A percentile compares a stretch with the other conserved stretches of the same genome.
Conservation (phyloP, 2,888 invertebrate species). For the Sphecodes monilicornis region DNA sequence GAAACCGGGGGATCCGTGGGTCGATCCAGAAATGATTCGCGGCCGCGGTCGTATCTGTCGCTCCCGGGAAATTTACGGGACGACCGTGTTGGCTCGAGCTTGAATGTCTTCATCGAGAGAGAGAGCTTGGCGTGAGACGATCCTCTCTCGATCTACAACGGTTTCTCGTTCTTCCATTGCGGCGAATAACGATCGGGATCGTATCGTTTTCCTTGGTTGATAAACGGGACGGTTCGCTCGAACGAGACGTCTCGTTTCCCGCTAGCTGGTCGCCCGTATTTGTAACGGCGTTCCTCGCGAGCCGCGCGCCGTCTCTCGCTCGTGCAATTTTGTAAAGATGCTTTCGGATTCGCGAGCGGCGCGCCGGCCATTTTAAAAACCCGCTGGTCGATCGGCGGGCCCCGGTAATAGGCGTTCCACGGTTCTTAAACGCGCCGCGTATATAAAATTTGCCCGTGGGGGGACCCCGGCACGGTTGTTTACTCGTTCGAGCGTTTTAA, state of each 20-base stretch:
- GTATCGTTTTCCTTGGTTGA: constrained; percentile 43
- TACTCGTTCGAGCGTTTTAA: constrained; percentile 61
- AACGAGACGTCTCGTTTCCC: not conserved
- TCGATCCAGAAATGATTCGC: constrained; percentile 76
- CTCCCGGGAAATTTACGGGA: constrained; percentile 76
- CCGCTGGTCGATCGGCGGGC: not conserved
- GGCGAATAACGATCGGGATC: constrained; percentile 51
- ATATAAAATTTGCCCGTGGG: constrained; percentile 19
- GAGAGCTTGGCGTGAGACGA: constrained; percentile 44
- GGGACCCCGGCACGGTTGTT: constrained; percentile 49
- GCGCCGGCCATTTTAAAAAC: not conserved
- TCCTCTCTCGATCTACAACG: constrained; percentile 51
- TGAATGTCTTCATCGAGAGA: constrained; percentile 75
- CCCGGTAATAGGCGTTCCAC: not conserved
- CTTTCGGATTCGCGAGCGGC: not conserved
- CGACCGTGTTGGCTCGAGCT: constrained; percentile 70
- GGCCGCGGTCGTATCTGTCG: constrained; percentile 77
- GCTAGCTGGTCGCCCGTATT: constrained; percentile 23
- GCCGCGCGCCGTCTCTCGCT: constrained; percentile 37
- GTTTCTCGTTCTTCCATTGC: constrained; percentile 41
- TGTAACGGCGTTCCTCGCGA: not conserved
- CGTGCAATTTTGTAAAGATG: constrained; percentile 17
- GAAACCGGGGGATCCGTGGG: constrained; percentile 53
- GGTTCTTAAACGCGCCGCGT: not conserved
- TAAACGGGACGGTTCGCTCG: constrained; percentile 42